Evolutionary conservation across 2,113 vertebrate genomes (phyloP).

Genomic region (Xyrauchen texanus): DNA sequence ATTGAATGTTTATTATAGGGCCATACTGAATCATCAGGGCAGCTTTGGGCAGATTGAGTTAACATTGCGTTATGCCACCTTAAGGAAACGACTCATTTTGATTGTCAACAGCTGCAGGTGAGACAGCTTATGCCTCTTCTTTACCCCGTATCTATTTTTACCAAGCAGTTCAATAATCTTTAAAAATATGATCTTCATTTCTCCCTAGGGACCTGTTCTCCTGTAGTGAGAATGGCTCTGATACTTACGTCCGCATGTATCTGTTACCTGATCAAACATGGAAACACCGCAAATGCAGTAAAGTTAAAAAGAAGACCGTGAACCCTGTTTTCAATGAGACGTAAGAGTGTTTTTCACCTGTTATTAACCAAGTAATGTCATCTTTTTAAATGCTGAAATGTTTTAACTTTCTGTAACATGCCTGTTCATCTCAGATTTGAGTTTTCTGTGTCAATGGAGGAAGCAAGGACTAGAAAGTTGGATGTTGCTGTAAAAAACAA

Average conservation of each 20-base stretch:
- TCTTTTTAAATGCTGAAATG: not conserved
- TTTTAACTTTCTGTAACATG: not conserved
- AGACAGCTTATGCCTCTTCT: not conserved
- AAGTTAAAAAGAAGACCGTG: constrained; percentile 83
- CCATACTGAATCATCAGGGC: constrained; percentile 69
- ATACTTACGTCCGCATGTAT: constrained; percentile 90
- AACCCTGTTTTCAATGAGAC: constrained; percentile 87
- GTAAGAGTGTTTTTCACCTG: constrained; percentile 68
- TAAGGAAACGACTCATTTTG: constrained; percentile 85
- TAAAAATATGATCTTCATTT: not conserved
- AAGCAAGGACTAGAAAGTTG: constrained; percentile 80
- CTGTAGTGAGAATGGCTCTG: constrained; percentile 80
- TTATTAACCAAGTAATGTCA: not conserved
- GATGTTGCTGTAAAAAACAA: constrained; percentile 92
- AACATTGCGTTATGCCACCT: constrained; percentile 79
- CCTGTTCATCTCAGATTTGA: constrained; percentile 80
- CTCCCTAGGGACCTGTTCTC: constrained; percentile 81
- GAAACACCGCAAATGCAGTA: constrained; percentile 85
- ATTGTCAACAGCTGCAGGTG: constrained; percentile 87
- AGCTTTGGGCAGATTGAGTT: constrained; percentile 86
- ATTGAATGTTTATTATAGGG: constrained; percentile 54
- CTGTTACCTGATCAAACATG: constrained; percentile 89
- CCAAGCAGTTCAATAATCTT: not conserved
- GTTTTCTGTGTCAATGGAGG: constrained; percentile 82
- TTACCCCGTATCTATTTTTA: not conserved